Evolutionary conservation across 2,797 vertebrate genomes (phyloP).

Genomic region (Enteromius afrohamiltoni): DNA sequence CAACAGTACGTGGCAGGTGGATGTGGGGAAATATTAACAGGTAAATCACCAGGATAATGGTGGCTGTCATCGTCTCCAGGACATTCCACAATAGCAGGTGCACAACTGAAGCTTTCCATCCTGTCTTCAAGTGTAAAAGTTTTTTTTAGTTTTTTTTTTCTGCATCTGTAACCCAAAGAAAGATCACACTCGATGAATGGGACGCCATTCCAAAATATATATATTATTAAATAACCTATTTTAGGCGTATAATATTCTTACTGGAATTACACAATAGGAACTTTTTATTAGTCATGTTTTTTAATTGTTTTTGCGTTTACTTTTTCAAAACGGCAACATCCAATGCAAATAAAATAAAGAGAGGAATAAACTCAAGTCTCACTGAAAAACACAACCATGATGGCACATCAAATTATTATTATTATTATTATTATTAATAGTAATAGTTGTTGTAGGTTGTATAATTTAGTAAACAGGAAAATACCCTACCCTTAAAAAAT

Average conservation of each 20-base stretch:
- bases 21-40: slow-evolving; percentile 9
- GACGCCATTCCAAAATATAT: not conserved
- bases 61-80: slow-evolving; percentile 17
- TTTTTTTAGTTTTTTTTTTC: no score
- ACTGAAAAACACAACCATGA: not conserved
- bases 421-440: not conserved
- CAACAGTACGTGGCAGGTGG: not conserved
- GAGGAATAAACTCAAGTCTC: not conserved
- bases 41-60: slow-evolving; percentile 34
- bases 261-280: not conserved
- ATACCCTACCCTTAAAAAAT: not conserved
- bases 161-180: slow-evolving; percentile 14
- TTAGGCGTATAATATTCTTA: not conserved
- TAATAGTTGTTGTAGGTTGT: not conserved
- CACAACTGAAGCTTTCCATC: slow-evolving; percentile 22
- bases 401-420: not conserved
- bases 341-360: not conserved
- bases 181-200: not conserved
- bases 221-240: not conserved
- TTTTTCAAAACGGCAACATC: slow-evolving; percentile 11
- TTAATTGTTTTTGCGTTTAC: not conserved
- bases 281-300: not conserved
- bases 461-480: not conserved
- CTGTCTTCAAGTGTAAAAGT: slow-evolving; percentile 1
- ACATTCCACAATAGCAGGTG: slow-evolving; percentile 43